Percentiles rank a stretch among this genome's conserved stretches.
phyloP scores from a whole-genome alignment of 2,888 invertebrate genomes.

The Kryphioiulus occultus region DNA sequence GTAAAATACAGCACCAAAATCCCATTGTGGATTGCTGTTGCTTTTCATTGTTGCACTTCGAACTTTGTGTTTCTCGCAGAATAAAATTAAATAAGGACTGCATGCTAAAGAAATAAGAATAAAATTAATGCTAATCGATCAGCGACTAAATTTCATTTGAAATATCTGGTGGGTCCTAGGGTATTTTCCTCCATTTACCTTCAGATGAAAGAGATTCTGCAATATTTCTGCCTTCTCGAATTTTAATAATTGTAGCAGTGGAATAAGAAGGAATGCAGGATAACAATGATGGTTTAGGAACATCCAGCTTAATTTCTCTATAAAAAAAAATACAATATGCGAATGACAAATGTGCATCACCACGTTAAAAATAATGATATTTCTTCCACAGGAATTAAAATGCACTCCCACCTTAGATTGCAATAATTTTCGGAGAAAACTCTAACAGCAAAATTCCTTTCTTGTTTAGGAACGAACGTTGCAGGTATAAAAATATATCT shows the following conservation, averaged over 20 bases:
- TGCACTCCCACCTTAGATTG: constrained; percentile 58
- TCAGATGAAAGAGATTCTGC: background rate
- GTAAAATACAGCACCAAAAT: background rate
- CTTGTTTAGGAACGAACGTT: constrained; percentile 62
- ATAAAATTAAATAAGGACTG: background rate
- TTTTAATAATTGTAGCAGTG: background rate
- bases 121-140: background rate
- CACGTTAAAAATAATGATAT: too few species aligned
- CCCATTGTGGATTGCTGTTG: constrained; percentile 22
- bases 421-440: constrained; percentile 59
- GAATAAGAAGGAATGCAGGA: background rate
- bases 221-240: constrained; percentile 31
- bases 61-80: background rate
- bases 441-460: background rate
- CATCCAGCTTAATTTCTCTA: background rate
- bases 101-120: constrained; percentile 2
- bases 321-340: background rate
- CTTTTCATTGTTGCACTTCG: background rate
- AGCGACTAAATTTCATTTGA: too few species aligned
- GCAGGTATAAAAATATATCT: constrained; percentile 68
- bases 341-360: background rate
- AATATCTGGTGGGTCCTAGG: too few species aligned
- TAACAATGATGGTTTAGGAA: constrained; percentile 18
- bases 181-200: background rate
- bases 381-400: background rate